phyloP scores from a whole-genome alignment of 2,888 invertebrate species.

The Hesperia comma region DNA sequence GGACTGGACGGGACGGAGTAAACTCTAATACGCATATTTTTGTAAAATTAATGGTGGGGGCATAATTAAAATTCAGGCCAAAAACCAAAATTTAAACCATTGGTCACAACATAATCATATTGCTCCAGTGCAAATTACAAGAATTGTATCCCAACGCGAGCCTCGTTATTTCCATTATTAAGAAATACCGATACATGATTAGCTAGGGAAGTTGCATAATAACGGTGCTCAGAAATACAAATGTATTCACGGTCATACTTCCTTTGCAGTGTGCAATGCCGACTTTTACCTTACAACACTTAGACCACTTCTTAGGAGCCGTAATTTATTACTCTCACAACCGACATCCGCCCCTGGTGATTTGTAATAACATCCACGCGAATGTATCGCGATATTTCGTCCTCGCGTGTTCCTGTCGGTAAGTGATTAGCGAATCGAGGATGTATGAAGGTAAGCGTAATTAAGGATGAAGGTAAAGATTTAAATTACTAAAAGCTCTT shows the following conservation, averaged over 20 bases:
- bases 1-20: too few relatives aligned
- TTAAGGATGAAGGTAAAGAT: constrained; percentile 46
- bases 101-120: too few relatives aligned
- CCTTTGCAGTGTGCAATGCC: constrained; percentile 29
- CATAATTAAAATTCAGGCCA: too few relatives aligned
- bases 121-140: too few relatives aligned
- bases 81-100: too few relatives aligned
- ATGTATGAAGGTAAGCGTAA: constrained; percentile 55
- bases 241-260: constrained; percentile 36
- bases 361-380: constrained; percentile 46
- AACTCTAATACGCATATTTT: not conserved
- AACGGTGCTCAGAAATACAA: constrained; percentile 27
- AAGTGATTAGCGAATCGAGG: constrained; percentile 56
- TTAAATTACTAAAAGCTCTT: constrained; percentile 50
- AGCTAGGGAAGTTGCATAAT: constrained; percentile 28
- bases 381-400: constrained; percentile 44
- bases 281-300: constrained; percentile 36
- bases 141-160: not conserved
- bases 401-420: constrained; percentile 54
- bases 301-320: constrained; percentile 53
- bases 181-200: constrained; percentile 22
- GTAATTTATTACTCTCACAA: constrained; percentile 54
- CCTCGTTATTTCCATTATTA: constrained; percentile 17
- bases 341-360: constrained; percentile 59
- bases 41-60: too few relatives aligned